These are phyloP conservation scores for Myotis davidii DNA, from an alignment of 2,113 vertebrate genomes.

Conservation along the genomic window DNA sequence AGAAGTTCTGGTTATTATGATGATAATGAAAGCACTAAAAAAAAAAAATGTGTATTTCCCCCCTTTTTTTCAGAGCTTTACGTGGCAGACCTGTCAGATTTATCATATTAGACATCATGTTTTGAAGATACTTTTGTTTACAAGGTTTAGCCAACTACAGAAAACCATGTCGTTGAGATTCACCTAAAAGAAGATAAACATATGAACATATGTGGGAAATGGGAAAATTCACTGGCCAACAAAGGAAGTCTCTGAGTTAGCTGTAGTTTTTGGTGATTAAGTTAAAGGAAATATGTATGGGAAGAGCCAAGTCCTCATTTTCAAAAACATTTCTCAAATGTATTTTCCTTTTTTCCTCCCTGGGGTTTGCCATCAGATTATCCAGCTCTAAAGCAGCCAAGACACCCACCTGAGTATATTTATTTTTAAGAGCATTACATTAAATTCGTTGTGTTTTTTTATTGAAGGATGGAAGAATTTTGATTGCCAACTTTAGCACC, in stretches of 20 bases:
- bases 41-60: background rate
- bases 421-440: conserved; percentile 56
- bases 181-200: background rate
- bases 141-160: background rate
- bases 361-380: background rate
- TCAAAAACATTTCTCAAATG: background rate
- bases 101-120: background rate
- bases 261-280: background rate
- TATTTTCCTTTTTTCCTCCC: background rate
- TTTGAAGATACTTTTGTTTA: background rate
- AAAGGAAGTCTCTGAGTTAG: background rate
- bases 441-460: conserved; percentile 53
- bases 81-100: background rate
- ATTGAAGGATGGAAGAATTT: conserved; percentile 43
- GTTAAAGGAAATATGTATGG: background rate
- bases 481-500: conserved; percentile 50
- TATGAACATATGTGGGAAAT: background rate
- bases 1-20: background rate
- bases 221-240: background rate
- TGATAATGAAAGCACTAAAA: background rate
- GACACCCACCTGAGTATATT: conserved; percentile 3
- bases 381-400: background rate
- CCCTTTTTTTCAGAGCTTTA: background rate
- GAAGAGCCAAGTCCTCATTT: background rate
- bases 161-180: background rate